These are phyloP conservation scores for Alsophila aescularia DNA, from an alignment of 2,888 invertebrate species.

Conservation along the genomic window DNA sequence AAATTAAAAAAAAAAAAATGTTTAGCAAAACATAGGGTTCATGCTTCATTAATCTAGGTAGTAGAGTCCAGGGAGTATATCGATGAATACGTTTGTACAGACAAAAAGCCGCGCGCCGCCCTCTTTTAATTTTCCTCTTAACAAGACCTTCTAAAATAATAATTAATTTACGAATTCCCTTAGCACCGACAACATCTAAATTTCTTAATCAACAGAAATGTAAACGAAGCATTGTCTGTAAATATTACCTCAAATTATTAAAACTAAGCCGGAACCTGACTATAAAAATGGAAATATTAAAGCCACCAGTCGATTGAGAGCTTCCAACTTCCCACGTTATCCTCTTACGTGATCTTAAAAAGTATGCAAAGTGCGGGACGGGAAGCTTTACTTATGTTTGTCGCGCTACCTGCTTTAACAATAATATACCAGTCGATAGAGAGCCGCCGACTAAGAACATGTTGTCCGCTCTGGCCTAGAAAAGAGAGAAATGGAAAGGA, in stretches of 20 bases:
- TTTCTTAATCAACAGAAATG: constrained; percentile 5
- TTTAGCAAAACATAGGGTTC: no score
- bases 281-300: constrained; percentile 24
- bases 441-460: constrained; percentile 11
- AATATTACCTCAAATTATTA: constrained; percentile 41
- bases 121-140: no score
- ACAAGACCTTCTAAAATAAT: not conserved
- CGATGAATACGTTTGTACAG: no score
- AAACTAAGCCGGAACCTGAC: constrained; percentile 32
- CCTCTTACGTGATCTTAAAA: constrained; percentile 2
- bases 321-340: constrained; percentile 15
- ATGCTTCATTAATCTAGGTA: no score
- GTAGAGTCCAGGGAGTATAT: no score
- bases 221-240: constrained; percentile 22
- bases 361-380: constrained; percentile 8
- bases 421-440: constrained; percentile 12
- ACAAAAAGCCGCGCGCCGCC: no score
- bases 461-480: constrained; percentile 10
- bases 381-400: constrained; percentile 13
- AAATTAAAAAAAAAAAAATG: no score
- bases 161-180: not conserved
- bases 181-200: constrained; percentile 7
- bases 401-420: constrained; percentile 8
- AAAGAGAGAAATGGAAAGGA: constrained; percentile 18
- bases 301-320: constrained; percentile 18